These are phyloP conservation scores for Aegotheles bennettii DNA, from an alignment of 2,113 vertebrate species.

Conservation along the genomic window DNA sequence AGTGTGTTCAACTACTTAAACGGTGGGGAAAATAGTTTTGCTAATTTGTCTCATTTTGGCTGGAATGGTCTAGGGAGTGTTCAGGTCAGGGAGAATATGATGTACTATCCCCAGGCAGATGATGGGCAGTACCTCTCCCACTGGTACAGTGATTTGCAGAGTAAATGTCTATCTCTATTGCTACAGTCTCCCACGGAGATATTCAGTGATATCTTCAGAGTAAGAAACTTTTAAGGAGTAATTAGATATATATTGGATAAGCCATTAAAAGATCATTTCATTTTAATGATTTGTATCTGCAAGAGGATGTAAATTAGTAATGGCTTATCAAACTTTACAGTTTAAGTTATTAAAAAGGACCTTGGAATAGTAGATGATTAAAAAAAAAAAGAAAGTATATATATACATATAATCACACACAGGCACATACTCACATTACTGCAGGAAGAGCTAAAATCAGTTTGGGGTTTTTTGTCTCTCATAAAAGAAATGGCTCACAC, in stretches of 20 bases:
- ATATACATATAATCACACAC: not conserved
- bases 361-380: not conserved
- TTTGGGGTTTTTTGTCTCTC: not conserved
- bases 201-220: not conserved
- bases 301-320: constrained; percentile 63
- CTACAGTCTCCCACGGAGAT: not conserved
- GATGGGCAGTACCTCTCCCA: not conserved
- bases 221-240: constrained; percentile 47
- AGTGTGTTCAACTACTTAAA: not conserved
- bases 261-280: constrained; percentile 56
- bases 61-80: not conserved
- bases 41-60: not conserved
- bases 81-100: not conserved
- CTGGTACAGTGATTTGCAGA: not conserved
- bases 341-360: constrained; percentile 41
- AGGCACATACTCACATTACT: not conserved
- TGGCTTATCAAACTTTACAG: constrained; percentile 63
- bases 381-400: not conserved
- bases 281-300: constrained; percentile 67
- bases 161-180: not conserved
- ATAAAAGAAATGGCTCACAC: not conserved
- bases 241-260: constrained; percentile 57
- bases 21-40: not conserved
- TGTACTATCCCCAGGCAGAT: not conserved
- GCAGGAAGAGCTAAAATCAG: constrained; percentile 27